These are phyloP conservation scores for Troilus luridus DNA, from an alignment of 2,888 invertebrate species.

Conservation along the genomic window DNA sequence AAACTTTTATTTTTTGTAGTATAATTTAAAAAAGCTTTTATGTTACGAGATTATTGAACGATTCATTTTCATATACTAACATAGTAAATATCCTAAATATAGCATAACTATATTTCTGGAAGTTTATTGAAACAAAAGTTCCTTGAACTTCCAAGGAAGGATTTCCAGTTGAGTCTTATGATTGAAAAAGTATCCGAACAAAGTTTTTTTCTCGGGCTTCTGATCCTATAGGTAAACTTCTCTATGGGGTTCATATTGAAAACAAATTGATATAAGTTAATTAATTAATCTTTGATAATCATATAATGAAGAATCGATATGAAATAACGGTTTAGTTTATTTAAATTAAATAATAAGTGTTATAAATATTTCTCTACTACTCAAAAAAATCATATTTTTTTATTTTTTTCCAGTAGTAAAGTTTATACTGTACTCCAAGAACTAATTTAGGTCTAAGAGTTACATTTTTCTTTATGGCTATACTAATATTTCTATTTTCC, in stretches of 20 bases:
- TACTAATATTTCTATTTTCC: too few species aligned
- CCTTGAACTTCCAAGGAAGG: not conserved
- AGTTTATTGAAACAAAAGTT: slow-evolving; percentile 34
- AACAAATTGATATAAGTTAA: not conserved
- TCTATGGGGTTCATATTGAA: not conserved
- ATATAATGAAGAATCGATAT: too few species aligned
- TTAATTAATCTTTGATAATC: too few species aligned
- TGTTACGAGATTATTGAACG: not conserved
- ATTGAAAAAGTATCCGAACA: slow-evolving; percentile 5
- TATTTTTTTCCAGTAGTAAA: too few species aligned
- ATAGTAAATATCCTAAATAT: not conserved
- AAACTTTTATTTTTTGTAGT: not conserved
- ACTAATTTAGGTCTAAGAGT: too few species aligned
- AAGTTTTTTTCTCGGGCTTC: not conserved
- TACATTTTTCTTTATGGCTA: too few species aligned
- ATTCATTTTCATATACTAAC: not conserved
- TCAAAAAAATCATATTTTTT: too few species aligned
- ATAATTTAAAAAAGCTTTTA: not conserved
- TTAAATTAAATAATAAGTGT: too few species aligned
- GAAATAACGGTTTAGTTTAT: too few species aligned
- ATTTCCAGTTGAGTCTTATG: not conserved
- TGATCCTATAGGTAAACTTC: slow-evolving; percentile 17
- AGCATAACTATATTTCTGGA: not conserved
- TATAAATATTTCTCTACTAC: too few species aligned
- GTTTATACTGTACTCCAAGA: too few species aligned